These are phyloP conservation scores for Plectrocnemia conspersa DNA, from an alignment of 1,140 invertebrate species.

Conservation along the genomic window DNA sequence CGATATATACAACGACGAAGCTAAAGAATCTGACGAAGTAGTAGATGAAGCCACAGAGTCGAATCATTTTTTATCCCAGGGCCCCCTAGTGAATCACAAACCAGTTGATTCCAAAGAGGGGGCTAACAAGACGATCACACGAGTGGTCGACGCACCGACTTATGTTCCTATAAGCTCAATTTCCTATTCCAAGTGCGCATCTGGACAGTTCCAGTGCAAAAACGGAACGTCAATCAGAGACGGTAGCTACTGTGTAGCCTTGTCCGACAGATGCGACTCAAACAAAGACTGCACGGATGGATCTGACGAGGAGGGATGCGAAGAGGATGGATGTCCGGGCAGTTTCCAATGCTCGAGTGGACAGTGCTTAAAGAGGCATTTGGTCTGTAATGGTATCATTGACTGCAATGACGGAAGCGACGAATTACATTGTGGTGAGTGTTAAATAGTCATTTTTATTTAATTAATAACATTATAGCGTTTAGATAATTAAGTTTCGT, in stretches of 20 bases:
- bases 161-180: conserved; percentile 3
- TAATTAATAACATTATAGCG: too few relatives aligned
- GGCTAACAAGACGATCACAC: conserved; percentile 26
- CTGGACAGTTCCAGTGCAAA: conserved; percentile 58
- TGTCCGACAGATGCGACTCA: conserved; percentile 57
- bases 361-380: conserved; percentile 63
- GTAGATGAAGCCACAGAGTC: conserved; percentile 28
- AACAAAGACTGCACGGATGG: conserved; percentile 60
- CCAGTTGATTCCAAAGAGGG: conserved; percentile 32
- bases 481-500: too few relatives aligned
- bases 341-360: conserved; percentile 66
- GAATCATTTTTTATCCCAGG: conserved; percentile 34
- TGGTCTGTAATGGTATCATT: conserved; percentile 69
- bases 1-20: conserved; percentile 23
- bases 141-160: not conserved
- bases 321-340: conserved; percentile 53
- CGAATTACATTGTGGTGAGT: conserved; percentile 60
- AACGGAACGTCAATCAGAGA: conserved; percentile 56
- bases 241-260: conserved; percentile 55
- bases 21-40: conserved; percentile 7
- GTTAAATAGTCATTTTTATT: too few relatives aligned
- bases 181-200: conserved; percentile 51
- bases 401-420: conserved; percentile 70
- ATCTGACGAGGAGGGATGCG: conserved; percentile 60
- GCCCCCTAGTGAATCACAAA: conserved; percentile 32